These are phyloP conservation scores for Grallaria varia DNA, from an alignment of 2,113 vertebrate species.

Conservation along the genomic window DNA sequence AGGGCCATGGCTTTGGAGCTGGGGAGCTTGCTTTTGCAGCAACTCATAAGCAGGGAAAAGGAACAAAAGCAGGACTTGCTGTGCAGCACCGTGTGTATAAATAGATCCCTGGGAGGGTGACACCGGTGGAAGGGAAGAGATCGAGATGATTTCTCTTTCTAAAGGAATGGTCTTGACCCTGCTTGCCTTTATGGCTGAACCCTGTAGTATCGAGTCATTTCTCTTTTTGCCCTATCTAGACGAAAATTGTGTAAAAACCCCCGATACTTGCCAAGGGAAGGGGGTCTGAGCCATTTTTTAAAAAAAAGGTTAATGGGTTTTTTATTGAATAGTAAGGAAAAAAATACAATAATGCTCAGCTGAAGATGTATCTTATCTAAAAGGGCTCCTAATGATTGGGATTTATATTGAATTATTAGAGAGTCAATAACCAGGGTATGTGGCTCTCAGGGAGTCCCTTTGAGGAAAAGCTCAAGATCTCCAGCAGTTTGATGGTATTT, in stretches of 20 bases:
- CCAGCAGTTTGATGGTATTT: not conserved
- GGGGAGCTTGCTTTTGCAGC: not conserved
- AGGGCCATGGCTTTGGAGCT: not conserved
- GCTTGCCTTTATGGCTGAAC: slow-evolving; percentile 3
- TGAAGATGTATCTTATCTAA: not conserved
- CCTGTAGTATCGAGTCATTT: not conserved
- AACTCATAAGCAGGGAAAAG: not conserved
- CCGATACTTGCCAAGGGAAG: not conserved
- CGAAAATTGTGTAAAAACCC: not conserved
- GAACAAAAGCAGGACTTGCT: not conserved
- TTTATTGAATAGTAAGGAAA: slow-evolving; percentile 12
- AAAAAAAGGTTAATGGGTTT: not conserved
- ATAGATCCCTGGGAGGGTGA: slow-evolving; percentile 16
- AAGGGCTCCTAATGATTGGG: not conserved
- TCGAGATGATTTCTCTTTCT: not conserved
- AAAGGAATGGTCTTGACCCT: not conserved
- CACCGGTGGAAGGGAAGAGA: slow-evolving; percentile 1
- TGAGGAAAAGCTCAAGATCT: not conserved
- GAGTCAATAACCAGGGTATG: not conserved
- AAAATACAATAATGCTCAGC: not conserved
- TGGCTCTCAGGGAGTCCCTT: not conserved
- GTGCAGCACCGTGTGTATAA: not conserved
- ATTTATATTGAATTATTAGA: slow-evolving; percentile 2
- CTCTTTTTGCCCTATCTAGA: slow-evolving; percentile 3
- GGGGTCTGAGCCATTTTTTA: not conserved